These are phyloP conservation scores for Zapornia atra DNA, from an alignment of 2,113 vertebrate genomes.

Conservation along the genomic window DNA sequence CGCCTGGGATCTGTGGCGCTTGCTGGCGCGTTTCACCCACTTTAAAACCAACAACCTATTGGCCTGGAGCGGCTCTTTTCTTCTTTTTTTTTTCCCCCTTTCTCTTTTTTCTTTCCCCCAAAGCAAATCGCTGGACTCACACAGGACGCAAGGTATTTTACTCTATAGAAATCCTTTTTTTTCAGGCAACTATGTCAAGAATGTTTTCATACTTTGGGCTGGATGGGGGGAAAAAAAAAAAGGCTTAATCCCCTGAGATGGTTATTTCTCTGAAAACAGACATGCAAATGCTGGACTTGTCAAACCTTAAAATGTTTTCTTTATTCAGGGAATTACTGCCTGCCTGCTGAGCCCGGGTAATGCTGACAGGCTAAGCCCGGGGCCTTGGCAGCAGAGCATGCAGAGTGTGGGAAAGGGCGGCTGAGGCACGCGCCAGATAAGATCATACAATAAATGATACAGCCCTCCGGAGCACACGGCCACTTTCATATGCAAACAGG, in stretches of 20 bases:
- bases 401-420: conserved; percentile 87
- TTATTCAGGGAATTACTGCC: conserved; percentile 83
- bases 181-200: conserved; percentile 77
- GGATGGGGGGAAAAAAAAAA: conserved; percentile 40
- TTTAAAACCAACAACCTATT: conserved; percentile 38
- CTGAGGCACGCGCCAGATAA: conserved; percentile 86
- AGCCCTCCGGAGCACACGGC: conserved; percentile 60
- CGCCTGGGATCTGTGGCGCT: not conserved
- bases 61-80: conserved; percentile 35
- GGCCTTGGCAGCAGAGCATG: conserved; percentile 77
- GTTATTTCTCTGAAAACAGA: conserved; percentile 85
- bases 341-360: conserved; percentile 83
- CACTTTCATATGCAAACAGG: conserved; percentile 85
- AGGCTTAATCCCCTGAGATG: conserved; percentile 79
- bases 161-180: conserved; percentile 73
- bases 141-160: conserved; percentile 56
- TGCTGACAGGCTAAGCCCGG: conserved; percentile 77
- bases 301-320: conserved; percentile 76
- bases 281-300: conserved; percentile 75
- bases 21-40: not conserved
- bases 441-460: conserved; percentile 78
- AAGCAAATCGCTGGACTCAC: conserved; percentile 58
- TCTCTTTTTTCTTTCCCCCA: not conserved
- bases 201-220: conserved; percentile 80
- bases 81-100: conserved; percentile 4